These are phyloP conservation scores for Chionodraco myersi DNA, from an alignment of 2,113 vertebrate species.

Conservation along the genomic window DNA sequence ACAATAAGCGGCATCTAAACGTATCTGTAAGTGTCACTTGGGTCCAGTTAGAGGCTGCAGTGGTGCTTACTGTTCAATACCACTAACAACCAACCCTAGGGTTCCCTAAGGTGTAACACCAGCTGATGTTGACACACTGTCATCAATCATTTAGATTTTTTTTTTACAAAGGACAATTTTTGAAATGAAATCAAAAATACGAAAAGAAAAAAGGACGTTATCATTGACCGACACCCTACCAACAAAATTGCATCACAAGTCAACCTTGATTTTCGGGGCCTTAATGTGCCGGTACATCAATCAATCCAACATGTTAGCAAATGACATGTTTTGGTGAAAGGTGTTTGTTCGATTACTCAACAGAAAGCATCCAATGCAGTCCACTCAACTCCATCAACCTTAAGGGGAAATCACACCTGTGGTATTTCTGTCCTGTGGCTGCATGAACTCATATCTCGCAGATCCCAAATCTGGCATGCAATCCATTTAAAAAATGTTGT, in stretches of 20 bases:
- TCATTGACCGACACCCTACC: not conserved
- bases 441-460: not conserved
- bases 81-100: not conserved
- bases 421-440: not conserved
- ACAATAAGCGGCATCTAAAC: not conserved
- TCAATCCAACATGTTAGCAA: constrained; percentile 15
- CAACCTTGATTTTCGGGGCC: not conserved
- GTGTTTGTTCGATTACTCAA: constrained; percentile 11
- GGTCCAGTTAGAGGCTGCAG: not conserved
- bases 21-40: not conserved
- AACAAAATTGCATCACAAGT: not conserved
- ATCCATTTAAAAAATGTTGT: constrained; percentile 18
- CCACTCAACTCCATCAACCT: not conserved
- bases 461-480: constrained; percentile 5
- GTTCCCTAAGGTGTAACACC: not conserved
- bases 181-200: not conserved
- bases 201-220: not conserved
- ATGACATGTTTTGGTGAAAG: constrained; percentile 20
- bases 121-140: not conserved
- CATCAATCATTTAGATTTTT: not conserved
- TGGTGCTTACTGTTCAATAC: not conserved
- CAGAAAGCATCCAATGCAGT: constrained; percentile 12
- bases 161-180: not conserved
- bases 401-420: not conserved
- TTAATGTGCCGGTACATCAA: constrained; percentile 13